phyloP scores from a whole-genome alignment of 2,797 vertebrate species.

The Clarias pachynema region DNA sequence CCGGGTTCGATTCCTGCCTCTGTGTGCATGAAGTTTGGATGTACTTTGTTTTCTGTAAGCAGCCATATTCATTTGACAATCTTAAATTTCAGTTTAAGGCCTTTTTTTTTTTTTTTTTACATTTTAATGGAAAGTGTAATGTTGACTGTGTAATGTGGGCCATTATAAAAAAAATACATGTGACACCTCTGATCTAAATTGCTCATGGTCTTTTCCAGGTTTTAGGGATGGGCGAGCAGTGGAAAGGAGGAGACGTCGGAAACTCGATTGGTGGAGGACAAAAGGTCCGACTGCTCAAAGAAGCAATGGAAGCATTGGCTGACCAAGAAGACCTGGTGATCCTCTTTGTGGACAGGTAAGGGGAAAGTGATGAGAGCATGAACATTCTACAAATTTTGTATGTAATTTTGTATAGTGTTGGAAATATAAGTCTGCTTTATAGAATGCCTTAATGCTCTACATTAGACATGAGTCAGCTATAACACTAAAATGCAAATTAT shows the following conservation, averaged over 20 bases:
- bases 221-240: conserved; percentile 88
- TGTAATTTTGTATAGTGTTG: not conserved
- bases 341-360: conserved; percentile 90
- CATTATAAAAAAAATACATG: not conserved
- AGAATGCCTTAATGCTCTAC: not conserved
- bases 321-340: conserved; percentile 85
- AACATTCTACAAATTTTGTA: not conserved
- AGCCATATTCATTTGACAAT: not conserved
- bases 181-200: not conserved
- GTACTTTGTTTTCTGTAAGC: not conserved
- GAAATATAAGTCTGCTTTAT: not conserved
- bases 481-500: too few relatives aligned
- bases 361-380: not conserved
- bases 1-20: too few relatives aligned
- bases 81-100: not conserved
- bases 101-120: not conserved
- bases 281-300: conserved; percentile 92
- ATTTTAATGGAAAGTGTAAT: not conserved
- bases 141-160: not conserved
- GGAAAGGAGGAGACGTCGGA: conserved; percentile 89
- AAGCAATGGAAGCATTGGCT: conserved; percentile 79
- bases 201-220: conserved; percentile 72
- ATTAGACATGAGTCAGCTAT: not conserved
- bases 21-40: too few relatives aligned
- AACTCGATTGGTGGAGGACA: conserved; percentile 92